These are phyloP conservation scores for Clarias batrachus DNA, from an alignment of 2,113 vertebrate genomes.

Conservation along the genomic window DNA sequence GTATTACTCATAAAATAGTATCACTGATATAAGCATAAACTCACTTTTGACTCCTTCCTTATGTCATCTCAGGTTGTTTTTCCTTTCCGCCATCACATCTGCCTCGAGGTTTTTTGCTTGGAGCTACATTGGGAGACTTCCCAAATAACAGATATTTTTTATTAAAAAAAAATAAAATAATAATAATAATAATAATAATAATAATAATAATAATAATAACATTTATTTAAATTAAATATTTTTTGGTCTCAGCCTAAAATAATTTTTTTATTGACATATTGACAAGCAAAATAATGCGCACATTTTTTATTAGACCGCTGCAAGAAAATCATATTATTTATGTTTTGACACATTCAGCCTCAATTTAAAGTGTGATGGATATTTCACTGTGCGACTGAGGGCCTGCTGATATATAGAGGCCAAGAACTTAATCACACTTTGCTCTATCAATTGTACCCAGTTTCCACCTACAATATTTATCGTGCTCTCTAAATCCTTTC, in stretches of 20 bases:
- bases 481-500: not conserved
- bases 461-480: conserved; percentile 8
- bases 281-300: not conserved
- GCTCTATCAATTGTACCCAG: not conserved
- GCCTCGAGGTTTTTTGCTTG: not conserved
- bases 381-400: not conserved
- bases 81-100: not conserved
- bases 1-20: not conserved
- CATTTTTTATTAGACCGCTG: not conserved
- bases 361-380: not conserved
- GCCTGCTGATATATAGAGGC: not conserved
- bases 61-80: not conserved
- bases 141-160: not conserved
- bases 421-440: not conserved
- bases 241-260: not conserved
- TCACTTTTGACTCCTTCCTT: not conserved
- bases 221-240: no score
- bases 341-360: not conserved
- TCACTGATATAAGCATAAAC: not conserved
- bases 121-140: not conserved
- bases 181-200: no score
- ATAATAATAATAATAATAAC: no score
- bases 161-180: no score
- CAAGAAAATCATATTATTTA: not conserved
- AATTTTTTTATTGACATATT: not conserved